Conservation (phyloP, 2,888 invertebrate species). For the Heteromurus nitidus region DNA sequence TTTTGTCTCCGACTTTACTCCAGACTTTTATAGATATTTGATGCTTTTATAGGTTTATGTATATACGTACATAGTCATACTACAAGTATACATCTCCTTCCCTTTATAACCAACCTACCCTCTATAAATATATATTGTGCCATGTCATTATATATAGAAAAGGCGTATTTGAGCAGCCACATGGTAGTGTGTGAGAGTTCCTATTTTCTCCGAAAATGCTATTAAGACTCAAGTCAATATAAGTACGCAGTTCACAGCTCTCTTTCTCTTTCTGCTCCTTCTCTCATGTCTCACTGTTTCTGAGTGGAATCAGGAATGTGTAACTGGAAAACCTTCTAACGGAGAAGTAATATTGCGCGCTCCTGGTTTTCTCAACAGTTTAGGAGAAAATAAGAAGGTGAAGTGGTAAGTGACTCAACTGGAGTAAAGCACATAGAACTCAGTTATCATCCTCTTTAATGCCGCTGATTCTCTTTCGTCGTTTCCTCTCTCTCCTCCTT, state of each 20-base stretch:
- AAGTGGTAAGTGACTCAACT: slow-evolving; percentile 58
- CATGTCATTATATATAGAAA: no score
- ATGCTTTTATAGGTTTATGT: background rate
- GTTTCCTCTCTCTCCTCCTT: slow-evolving; percentile 23
- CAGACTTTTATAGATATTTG: slow-evolving; percentile 27
- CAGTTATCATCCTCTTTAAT: slow-evolving; percentile 63
- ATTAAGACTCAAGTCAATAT: slow-evolving; percentile 30
- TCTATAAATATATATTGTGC: no score
- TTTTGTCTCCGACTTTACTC: slow-evolving; percentile 54
- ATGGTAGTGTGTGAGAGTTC: background rate
- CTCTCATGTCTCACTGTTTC: background rate
- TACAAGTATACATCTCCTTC: no score
- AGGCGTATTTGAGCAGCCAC: background rate
- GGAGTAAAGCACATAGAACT: slow-evolving; percentile 52
- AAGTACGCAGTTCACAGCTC: background rate
- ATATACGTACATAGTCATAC: no score
- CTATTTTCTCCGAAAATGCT: slow-evolving; percentile 11
- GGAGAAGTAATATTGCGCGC: slow-evolving; percentile 46
- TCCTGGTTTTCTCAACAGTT: slow-evolving; percentile 56
- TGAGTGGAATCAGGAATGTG: background rate
- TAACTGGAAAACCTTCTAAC: background rate
- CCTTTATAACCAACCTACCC: no score
- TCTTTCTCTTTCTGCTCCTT: background rate
- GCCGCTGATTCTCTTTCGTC: slow-evolving; percentile 47
- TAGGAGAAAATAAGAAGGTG: slow-evolving; percentile 55